A percentile compares a stretch with the other conserved stretches of the same genome.
Conservation (phyloP, 2,888 invertebrate genomes). For the Luffia ferchaultella region DNA sequence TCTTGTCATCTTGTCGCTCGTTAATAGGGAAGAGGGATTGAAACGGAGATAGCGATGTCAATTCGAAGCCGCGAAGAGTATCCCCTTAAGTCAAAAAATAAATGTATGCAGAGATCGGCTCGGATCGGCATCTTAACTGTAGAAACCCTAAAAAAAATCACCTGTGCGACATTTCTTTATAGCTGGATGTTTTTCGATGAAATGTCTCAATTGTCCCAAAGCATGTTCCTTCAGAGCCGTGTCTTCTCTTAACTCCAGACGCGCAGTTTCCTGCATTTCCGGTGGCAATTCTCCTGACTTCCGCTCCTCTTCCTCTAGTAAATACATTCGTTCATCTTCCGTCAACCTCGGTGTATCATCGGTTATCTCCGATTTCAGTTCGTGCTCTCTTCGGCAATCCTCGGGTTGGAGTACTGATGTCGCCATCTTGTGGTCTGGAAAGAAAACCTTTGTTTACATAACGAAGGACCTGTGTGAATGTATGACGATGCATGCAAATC, state of each 20-base stretch:
- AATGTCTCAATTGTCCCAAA: slow-evolving; percentile 79
- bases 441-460: no score
- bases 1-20: no score
- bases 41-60: no score
- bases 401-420: slow-evolving; percentile 54
- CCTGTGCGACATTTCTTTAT: slow-evolving; percentile 84
- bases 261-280: slow-evolving; percentile 70
- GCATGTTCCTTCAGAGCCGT: slow-evolving; percentile 77
- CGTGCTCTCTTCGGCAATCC: slow-evolving; percentile 42
- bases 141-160: no score
- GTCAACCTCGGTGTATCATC: slow-evolving; percentile 34
- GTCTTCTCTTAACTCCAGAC: slow-evolving; percentile 82
- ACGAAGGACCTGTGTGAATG: no score
- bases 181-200: slow-evolving; percentile 83
- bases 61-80: no score
- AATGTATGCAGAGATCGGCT: no score
- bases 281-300: slow-evolving; percentile 55
- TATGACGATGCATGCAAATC: no score
- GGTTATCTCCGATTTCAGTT: slow-evolving; percentile 34
- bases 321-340: slow-evolving; percentile 42
- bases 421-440: slow-evolving; percentile 39
- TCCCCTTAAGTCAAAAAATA: no score
- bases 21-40: no score
- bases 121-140: no score
- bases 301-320: slow-evolving; percentile 42